These are phyloP conservation scores for Phoenoteleia sp. DNA, from an alignment of 2,888 invertebrate genomes.

Conservation along the genomic window DNA sequence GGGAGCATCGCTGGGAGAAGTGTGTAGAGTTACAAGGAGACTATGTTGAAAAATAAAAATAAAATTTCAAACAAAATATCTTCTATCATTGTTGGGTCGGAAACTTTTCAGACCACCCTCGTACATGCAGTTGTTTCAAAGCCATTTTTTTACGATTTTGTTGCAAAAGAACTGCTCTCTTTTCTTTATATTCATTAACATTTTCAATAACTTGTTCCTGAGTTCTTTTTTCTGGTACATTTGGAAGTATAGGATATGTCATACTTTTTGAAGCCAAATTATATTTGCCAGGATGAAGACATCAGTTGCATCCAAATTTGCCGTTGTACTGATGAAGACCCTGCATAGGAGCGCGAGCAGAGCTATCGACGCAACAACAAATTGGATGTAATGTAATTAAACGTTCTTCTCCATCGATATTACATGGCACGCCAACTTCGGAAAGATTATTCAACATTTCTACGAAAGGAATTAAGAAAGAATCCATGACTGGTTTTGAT, in stretches of 20 bases:
- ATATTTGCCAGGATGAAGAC: constrained; percentile 13
- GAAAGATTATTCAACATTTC: constrained; percentile 32
- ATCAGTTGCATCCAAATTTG: constrained; percentile 20
- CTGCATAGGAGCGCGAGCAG: constrained; percentile 28
- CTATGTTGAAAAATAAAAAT: too few relatives aligned
- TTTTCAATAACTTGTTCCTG: background rate
- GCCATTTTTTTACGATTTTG: background rate
- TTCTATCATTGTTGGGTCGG: too few relatives aligned
- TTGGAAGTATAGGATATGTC: background rate
- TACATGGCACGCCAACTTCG: constrained; percentile 23
- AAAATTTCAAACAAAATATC: too few relatives aligned
- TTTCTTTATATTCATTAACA: background rate
- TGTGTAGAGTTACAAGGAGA: too few relatives aligned
- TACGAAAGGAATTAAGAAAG: constrained; percentile 41
- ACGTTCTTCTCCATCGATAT: constrained; percentile 21
- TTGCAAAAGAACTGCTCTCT: background rate
- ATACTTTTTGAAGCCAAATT: background rate
- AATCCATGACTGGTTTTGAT: constrained; percentile 32
- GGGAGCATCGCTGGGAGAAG: too few relatives aligned
- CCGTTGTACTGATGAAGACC: constrained; percentile 21
- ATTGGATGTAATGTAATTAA: constrained; percentile 26
- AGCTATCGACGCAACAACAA: constrained; percentile 11
- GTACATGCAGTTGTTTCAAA: constrained; percentile 8
- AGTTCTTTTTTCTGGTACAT: background rate
- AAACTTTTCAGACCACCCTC: too few relatives aligned